Conservation (phyloP, 2,888 invertebrate species). For the Perdita meconis region DNA sequence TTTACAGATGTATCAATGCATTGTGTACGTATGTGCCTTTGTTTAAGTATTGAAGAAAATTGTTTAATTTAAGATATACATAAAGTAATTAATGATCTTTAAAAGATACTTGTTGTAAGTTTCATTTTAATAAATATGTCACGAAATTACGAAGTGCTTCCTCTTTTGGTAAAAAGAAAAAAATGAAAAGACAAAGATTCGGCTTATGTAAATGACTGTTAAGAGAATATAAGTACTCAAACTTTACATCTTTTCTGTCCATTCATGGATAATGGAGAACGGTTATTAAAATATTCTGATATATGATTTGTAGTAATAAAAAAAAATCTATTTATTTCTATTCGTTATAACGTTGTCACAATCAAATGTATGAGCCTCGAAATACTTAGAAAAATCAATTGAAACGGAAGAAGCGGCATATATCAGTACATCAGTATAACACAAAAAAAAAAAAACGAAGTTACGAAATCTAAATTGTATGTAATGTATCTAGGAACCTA, state of each 20-base stretch:
- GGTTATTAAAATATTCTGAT: constrained; percentile 33
- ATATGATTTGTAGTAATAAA: constrained; percentile 39
- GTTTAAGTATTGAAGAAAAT: constrained; percentile 57
- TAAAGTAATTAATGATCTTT: constrained; percentile 54
- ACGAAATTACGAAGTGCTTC: constrained; percentile 54
- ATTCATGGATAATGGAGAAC: constrained; percentile 8
- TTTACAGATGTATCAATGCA: constrained; percentile 50
- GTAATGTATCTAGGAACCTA: constrained; percentile 50
- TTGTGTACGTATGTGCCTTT: constrained; percentile 59
- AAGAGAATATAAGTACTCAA: constrained; percentile 15
- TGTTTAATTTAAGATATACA: constrained; percentile 53
- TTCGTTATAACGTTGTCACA: constrained; percentile 39
- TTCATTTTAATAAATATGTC: constrained; percentile 58
- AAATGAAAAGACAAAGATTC: constrained; percentile 37
- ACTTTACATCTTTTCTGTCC: constrained; percentile 19
- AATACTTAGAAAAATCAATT: constrained; percentile 24
- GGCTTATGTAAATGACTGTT: constrained; percentile 23
- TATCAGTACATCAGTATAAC: constrained; percentile 63
- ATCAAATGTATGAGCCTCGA: constrained; percentile 32
- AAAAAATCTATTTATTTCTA: constrained; percentile 43
- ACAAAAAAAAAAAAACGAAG: constrained; percentile 35
- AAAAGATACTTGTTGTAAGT: constrained; percentile 53
- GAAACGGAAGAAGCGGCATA: constrained; percentile 34
- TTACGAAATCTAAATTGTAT: constrained; percentile 36
- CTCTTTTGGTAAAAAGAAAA: constrained; percentile 44